These are phyloP conservation scores for Phoenicopterus ruber DNA, from an alignment of 2,113 vertebrate genomes.

Conservation along the genomic window DNA sequence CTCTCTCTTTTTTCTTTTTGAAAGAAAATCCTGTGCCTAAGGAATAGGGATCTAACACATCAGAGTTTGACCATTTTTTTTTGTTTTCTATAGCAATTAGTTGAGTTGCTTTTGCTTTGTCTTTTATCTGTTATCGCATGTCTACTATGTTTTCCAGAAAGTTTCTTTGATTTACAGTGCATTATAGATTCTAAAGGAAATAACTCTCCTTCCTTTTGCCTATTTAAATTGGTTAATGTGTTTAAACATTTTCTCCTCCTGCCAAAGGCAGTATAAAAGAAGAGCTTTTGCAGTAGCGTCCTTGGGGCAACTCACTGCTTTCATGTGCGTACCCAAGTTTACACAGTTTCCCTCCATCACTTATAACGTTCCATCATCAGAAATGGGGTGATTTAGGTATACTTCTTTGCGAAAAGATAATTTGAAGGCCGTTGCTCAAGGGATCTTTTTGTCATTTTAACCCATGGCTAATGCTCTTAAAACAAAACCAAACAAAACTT, in stretches of 20 bases:
- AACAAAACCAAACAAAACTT: neutral
- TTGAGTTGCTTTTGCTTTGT: neutral
- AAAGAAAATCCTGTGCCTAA: neutral
- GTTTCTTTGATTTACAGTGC: constrained; percentile 6
- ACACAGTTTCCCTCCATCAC: neutral
- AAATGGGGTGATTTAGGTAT: neutral
- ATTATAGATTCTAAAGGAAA: neutral
- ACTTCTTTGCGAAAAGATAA: neutral
- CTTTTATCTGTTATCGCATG: neutral
- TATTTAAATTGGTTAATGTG: constrained; percentile 1
- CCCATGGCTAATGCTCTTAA: neutral
- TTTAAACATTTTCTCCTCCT: neutral
- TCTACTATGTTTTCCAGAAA: neutral
- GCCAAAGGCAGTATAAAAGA: neutral
- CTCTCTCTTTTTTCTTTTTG: neutral
- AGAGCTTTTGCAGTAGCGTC: neutral
- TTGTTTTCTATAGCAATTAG: neutral
- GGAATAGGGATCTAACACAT: neutral
- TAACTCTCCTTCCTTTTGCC: neutral
- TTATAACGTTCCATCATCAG: neutral
- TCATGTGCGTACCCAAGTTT: neutral
- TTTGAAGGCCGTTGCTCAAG: neutral
- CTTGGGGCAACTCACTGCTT: neutral
- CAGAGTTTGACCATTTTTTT: neutral
- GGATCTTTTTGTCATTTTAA: neutral